Evolutionary conservation across 2,113 vertebrate species (phyloP), one percentile per base, ranked within the genome.

Genomic region (Notothenia coriiceps): DNA sequence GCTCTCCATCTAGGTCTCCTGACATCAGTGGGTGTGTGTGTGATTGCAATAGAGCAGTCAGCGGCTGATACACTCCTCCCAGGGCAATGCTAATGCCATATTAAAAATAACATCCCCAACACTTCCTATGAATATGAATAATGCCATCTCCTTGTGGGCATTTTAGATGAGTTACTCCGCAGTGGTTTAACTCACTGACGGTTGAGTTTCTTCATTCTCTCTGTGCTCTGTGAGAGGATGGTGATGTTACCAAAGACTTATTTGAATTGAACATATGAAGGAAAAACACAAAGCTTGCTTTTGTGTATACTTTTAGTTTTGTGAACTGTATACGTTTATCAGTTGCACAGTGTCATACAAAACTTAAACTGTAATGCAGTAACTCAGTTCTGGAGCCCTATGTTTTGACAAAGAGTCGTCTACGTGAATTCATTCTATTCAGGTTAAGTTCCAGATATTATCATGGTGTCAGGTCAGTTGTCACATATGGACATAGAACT

Each of bases 51-150:
- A 89, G 89, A 91, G 88, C 86, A 88, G 93, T 94, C 91, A 90
- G 85, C 67, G 83, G 89, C 84, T 85, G 89, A 91, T 85, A 83
- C 86, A 77, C 88, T 89, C 89, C 86, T 91, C 92, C 91, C 88
- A 80, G 87, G 93, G 92, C 93, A 85, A 94, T 94, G 92, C 90
- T 93, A 94, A 94, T 94, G 85, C 90, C 87, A 92, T 91, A 93
- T 94, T 93, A 94, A 93, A 93, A 94, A 94, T 93, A 93, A 94
- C 92, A 92, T 91, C 85, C 86, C 84, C 85, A 83, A 93, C 91
- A 88, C 88, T 92, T 94, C 91, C 90, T 86, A 91, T 92, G 90
- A 91, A 92, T 93, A 92, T 92, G 90, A 92, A 92, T 91, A 92
- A 90, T 89, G 75, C 84, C 87, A 66, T 87, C 83, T 92, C 89